A percentile compares a stretch with the other conserved stretches of the same genome.
Evolutionary conservation across 1,140 invertebrate genomes (phyloP).

Genomic region (Pectinophora gossypiella): DNA sequence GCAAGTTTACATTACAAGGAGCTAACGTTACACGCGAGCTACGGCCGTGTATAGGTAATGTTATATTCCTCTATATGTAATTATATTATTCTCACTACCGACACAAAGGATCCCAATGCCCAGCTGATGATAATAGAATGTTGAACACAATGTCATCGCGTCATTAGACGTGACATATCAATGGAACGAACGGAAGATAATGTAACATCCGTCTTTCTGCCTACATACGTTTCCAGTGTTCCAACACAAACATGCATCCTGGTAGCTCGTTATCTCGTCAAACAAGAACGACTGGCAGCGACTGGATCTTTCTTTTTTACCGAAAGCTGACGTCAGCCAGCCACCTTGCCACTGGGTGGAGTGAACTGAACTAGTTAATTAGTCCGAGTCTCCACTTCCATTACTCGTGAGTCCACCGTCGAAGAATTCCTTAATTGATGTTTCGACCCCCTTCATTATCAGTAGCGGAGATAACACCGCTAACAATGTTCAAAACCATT

Average conservation of each 20-base stretch:
- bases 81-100: no score
- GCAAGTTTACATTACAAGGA: constrained; percentile 26
- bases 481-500: no score
- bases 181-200: constrained; percentile 40
- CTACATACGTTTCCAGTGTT: neutral
- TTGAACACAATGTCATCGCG: constrained; percentile 37
- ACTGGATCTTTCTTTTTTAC: no score
- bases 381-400: constrained; percentile 34
- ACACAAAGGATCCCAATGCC: neutral
- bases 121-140: constrained; percentile 43
- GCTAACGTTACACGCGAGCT: constrained; percentile 13
- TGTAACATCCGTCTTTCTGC: constrained; percentile 34
- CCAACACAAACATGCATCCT: no score
- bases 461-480: constrained; percentile 25
- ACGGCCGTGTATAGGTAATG: neutral
- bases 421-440: constrained; percentile 50
- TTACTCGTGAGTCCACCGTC: no score
- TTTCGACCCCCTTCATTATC: constrained; percentile 41
- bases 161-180: constrained; percentile 52
- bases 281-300: no score
- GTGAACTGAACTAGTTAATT: neutral
- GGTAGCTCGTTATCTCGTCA: no score
- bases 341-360: neutral
- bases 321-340: neutral
- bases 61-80: no score